Base-by-base conservation (phyloP, 30 jellyfish, hydroid and myxozoan species). In the Turritopsis rubra region DNA sequence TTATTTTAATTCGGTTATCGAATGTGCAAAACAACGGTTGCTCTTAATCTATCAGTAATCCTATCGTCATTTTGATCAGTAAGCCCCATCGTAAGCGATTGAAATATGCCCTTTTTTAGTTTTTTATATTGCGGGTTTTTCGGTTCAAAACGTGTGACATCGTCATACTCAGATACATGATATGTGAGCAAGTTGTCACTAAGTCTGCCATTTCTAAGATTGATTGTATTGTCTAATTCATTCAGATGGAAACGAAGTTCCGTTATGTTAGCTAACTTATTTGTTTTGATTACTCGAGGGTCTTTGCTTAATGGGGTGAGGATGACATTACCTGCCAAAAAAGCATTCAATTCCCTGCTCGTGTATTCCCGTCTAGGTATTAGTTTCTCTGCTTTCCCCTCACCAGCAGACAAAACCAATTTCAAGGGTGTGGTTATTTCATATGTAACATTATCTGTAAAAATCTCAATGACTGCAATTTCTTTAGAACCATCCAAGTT, bases 401-500 rank as follows among this genome's bases (percentile, higher is more conserved):
- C 16, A 68, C 77, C 77, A 16, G 0, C 77, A 68, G 77, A 68
- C 9, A 68, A 21, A 54, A n/a, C n/a, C 18, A 54, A n/a, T 54
- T 54, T 54, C n/a, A n/a, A 16, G 72, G 18, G 19, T 16, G 19
- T 54, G 18, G 18, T n/a, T 16, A 54, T 16, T n/a, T 54, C 72
- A 54, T 54, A 54, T n/a, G 72, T 54, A n/a, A 54, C 72, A 54
- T 54, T 54, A 54, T 54, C 72, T 54, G 18, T 18, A 54, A 54
- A 54, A 18, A 54, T 54, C 18, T n/a, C n/a, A n/a, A 54, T n/a
- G 72, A 54, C n/a, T 16, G 72, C 72, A 16, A 54, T 54, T 54
- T 54, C 72, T 54, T n/a, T 54, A 16, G 72, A 54, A 54, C 72
- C 72, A n/a, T n/a, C n/a, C n/a, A n/a, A n/a, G n/a, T n/a, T n/a